These are phyloP conservation scores for Sycophaga agraensis DNA, from an alignment of 1,140 invertebrate genomes.

Conservation along the genomic window DNA sequence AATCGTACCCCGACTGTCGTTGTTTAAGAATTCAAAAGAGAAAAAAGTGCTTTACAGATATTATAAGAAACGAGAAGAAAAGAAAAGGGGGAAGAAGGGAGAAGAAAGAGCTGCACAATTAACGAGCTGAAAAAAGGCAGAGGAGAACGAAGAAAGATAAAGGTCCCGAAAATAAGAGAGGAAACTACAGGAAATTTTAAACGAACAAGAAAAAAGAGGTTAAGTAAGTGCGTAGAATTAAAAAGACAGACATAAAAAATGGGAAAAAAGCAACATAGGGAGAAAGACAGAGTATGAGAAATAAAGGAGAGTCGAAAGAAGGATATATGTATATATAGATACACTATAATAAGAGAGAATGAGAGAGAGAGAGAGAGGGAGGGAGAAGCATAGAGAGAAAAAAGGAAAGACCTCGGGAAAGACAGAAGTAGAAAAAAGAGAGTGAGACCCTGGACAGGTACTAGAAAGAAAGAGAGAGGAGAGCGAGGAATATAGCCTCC, in stretches of 20 bases:
- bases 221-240: background rate
- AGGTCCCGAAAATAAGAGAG: background rate
- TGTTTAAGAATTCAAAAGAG: no score
- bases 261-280: constrained; percentile 7
- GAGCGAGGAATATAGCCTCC: background rate
- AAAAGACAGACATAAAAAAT: background rate
- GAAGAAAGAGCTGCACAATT: background rate
- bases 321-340: no score
- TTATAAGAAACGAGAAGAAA: background rate
- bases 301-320: background rate
- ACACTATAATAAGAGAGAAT: background rate
- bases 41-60: background rate
- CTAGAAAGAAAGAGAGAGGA: no score
- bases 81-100: background rate
- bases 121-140: background rate
- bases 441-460: background rate
- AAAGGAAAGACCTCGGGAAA: background rate
- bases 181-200: background rate
- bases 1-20: no score
- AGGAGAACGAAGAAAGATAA: background rate
- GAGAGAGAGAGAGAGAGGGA: background rate
- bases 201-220: constrained; percentile 5
- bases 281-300: background rate
- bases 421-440: background rate
- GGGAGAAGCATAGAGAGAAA: background rate